Evolutionary conservation across 2,113 vertebrate species (phyloP).

Genomic region (Scomber colias): DNA sequence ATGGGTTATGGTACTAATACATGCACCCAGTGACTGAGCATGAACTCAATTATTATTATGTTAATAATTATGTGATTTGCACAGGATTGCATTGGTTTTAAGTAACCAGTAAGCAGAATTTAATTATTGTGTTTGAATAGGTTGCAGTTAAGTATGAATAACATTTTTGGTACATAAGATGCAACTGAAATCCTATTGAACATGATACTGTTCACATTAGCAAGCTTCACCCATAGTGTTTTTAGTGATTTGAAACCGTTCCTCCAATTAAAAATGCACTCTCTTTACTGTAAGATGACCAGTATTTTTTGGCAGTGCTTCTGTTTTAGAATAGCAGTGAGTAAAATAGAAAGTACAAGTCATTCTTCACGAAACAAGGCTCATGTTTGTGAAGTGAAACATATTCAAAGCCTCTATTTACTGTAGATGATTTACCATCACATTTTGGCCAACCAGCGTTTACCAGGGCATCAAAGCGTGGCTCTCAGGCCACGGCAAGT

Average conservation of each 20-base stretch:
- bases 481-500: conserved; percentile 4
- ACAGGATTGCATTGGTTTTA: too few relatives aligned
- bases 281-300: neutral
- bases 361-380: neutral
- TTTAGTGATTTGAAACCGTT: neutral
- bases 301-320: neutral
- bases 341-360: conserved; percentile 12
- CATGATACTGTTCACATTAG: neutral
- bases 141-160: neutral
- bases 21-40: neutral
- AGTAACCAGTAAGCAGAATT: too few relatives aligned
- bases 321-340: neutral
- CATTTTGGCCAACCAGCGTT: conserved; percentile 35
- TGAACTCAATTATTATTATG: neutral
- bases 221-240: too few relatives aligned
- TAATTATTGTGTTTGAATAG: neutral
- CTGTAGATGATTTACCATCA: conserved; percentile 56
- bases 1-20: neutral
- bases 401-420: conserved; percentile 39
- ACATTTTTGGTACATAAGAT: too few relatives aligned
- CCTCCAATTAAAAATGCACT: neutral
- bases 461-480: conserved; percentile 34
- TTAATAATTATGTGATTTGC: neutral
- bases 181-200: too few relatives aligned
- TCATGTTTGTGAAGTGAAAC: conserved; percentile 35